A percentile compares a stretch with the other conserved stretches of the same genome.
phyloP scores from a whole-genome alignment of 2,888 invertebrate genomes.

The Alsophila aescularia region DNA sequence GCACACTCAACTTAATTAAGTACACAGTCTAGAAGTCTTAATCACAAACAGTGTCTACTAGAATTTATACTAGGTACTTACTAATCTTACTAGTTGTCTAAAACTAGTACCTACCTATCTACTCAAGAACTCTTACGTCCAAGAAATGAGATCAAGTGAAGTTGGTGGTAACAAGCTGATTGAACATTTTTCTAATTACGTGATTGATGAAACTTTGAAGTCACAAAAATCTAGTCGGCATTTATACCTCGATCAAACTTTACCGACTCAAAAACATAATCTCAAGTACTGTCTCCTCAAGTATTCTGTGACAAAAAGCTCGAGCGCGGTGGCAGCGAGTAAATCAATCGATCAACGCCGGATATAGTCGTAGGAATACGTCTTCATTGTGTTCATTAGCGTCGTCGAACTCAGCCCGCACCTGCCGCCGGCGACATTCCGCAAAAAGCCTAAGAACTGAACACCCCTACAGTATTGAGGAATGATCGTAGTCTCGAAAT shows the following conservation, averaged over 20 bases:
- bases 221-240: too few relatives aligned
- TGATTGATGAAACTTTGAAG: too few relatives aligned
- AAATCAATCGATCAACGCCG: constrained; percentile 85
- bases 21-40: too few relatives aligned
- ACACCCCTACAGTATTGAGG: constrained; percentile 50
- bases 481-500: constrained; percentile 28
- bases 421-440: constrained; percentile 79
- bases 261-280: background rate
- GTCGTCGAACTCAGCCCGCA: constrained; percentile 65
- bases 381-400: constrained; percentile 85
- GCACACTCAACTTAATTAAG: too few relatives aligned
- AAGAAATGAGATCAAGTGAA: too few relatives aligned
- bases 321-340: constrained; percentile 82
- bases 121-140: too few relatives aligned
- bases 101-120: too few relatives aligned
- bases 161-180: too few relatives aligned
- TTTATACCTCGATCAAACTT: background rate
- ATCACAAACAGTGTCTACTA: too few relatives aligned
- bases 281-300: constrained; percentile 9
- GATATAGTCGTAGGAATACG: constrained; percentile 80
- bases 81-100: too few relatives aligned
- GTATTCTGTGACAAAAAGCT: constrained; percentile 60
- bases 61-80: too few relatives aligned
- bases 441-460: constrained; percentile 65
- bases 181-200: too few relatives aligned